Percentiles rank a stretch among this genome's conserved stretches.
phyloP scores from a whole-genome alignment of 2,113 vertebrate genomes.

The Gallinago paraguaiae region DNA sequence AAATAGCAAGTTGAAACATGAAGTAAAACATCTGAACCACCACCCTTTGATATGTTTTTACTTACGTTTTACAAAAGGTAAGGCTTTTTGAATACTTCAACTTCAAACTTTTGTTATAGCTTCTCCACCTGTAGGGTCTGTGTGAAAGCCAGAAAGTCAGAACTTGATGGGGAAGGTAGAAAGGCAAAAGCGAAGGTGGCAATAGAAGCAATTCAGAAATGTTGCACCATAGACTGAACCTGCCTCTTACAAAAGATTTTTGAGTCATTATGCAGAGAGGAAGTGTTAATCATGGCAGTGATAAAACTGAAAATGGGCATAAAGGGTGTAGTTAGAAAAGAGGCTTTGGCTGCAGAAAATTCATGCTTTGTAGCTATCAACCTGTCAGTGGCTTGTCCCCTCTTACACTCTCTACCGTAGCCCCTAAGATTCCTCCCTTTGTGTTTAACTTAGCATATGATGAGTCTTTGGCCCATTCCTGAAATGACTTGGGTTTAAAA shows the following conservation, averaged over 20 bases:
- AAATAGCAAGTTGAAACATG: slow-evolving; percentile 41
- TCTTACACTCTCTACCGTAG: not conserved
- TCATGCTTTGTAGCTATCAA: not conserved
- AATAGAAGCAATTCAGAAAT: not conserved
- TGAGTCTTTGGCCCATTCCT: not conserved
- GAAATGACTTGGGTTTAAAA: not conserved
- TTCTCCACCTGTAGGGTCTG: not conserved
- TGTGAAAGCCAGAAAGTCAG: not conserved
- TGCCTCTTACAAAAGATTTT: not conserved
- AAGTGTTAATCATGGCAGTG: slow-evolving; percentile 15
- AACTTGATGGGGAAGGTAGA: not conserved
- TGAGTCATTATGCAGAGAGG: not conserved
- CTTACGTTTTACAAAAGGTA: not conserved
- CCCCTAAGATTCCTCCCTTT: not conserved
- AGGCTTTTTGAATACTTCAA: not conserved
- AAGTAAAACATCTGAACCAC: not conserved
- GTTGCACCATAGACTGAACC: not conserved
- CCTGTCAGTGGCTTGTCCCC: not conserved
- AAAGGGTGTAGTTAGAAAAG: not conserved
- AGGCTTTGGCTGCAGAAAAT: not conserved
- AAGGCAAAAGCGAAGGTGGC: not conserved
- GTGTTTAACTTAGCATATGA: not conserved
- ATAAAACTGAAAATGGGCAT: not conserved
- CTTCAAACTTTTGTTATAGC: not conserved
- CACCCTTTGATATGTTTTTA: slow-evolving; percentile 43